Evolutionary conservation across 2,888 invertebrate genomes (phyloP), one percentile per base, ranked within the genome.

Genomic region (Aphodius granarius): DNA sequence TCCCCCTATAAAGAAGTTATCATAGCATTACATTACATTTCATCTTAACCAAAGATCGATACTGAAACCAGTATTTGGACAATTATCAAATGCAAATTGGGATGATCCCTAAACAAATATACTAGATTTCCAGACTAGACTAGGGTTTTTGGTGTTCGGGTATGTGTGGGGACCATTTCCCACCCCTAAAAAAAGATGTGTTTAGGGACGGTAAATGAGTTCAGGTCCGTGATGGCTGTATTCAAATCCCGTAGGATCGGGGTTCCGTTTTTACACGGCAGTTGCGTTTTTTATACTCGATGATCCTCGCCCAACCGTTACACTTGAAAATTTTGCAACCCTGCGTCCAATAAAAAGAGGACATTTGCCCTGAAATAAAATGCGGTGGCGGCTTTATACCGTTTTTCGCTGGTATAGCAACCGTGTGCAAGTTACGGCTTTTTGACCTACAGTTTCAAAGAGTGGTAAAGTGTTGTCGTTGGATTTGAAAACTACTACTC

Each of bases 181-280:
- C n/a, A n/a, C 15, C 17, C 18, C 65, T n/a, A 43, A 43, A 43
- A 43, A 23, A 43, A 43, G 20, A 68, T 21, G 21, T 68, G 68
- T 68, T 68, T 20, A 68, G 68, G 68, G 68, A 68, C 22, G 68
- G 21, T 20, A 68, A 68, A 68, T 68, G 68, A 68, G 68, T 68
- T 68, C 22, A 22, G 68, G 68, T 21, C 20, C 77, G 74, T 76
- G 75, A 74, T 75, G 75, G 78, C 76, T 76, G 76, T 78, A 80
- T 79, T 80, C 78, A 78, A 78, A 78, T 78, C 78, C 80, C 78
- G 78, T 75, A 73, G 79, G 77, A 78, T 78, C 76, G 78, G 72
- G 78, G 77, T 76, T 77, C 78, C 75, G 75, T 78, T 79, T 79
- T 80, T 80, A 68, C 22, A 22, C 21, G 78, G 78, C 78, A 77